Base-by-base conservation (phyloP, 2,888 invertebrate species). In the Anorthoa munda region DNA sequence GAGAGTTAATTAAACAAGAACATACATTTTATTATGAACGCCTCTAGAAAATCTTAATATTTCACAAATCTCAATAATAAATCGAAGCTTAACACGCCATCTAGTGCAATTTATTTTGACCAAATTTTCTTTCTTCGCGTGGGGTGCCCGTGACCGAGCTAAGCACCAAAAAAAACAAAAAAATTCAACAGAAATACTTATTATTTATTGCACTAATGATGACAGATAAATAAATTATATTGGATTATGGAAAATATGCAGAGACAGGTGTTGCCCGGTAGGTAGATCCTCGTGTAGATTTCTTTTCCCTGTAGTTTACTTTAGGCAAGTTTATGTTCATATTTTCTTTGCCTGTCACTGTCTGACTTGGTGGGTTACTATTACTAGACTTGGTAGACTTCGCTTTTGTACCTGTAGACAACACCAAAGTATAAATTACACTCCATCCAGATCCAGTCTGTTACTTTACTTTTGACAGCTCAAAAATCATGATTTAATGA, bases 231-330 rank as follows among this genome's bases (percentile, higher is more conserved):
- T 53, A 64, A 69, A 63, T 64, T 48, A 75, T 17, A 4, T 5
- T 9, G 58, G 46, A 60, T 81, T 80, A 86, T 66, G 94, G 95
- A 88, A 96, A 96, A 90, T 96, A 96, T 46, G 96, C 96, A 7
- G 96, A 96, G 4, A 95, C 93, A 2, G 96, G 96, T 4, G 96
- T 96, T 5, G 92, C 86, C 58, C 95, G 90, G 81, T 94, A 94
- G 0, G 94, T 93, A n/a, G 88, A 87, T 53, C 89, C 87, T 77
- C 92, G 91, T 5, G 93, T 88, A 18, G 95, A 90, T 85, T 95
- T 95, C 68, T 96, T 96, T 87, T 95, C 95, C 79, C 93, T 93
- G 81, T 96, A 96, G 82, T 94, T 92, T 48, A 96, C 95, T 92
- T 92, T 94, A 11, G 96, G 96, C 69, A 96, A 86, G 72, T 92